Base-by-base conservation (phyloP, 2,888 invertebrate genomes). In the Lymantria monacha region DNA sequence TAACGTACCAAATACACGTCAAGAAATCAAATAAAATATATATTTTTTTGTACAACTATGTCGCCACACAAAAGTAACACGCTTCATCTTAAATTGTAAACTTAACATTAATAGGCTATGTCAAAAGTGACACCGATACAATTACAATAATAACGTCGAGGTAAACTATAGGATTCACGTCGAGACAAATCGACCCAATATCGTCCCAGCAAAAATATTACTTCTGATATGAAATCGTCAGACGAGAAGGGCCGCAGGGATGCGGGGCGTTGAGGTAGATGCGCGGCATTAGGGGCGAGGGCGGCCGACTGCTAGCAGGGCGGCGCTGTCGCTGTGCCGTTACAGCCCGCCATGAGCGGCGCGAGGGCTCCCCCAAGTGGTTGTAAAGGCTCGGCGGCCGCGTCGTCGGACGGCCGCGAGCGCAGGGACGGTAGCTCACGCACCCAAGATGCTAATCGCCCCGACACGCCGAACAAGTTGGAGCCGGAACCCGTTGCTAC, bases 81-180 rank as follows among this genome's bases (percentile, higher is more conserved):
- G 83, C 79, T 81, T 86, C 85, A 84, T 73, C 85, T 85, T 88
- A 89, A 61, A 80, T 65, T 65, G 72, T 86, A 86, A 80, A 85
- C 88, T 89, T 90, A 90, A 88, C 71, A 79, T 82, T 89, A 90
- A 86, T 90, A 90, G 90, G 89, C 90, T 88, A 82, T 85, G 90
- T 88, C 89, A 86, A 83, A 81, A 81, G 81, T 83, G 87, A 89
- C 88, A 85, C 76, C 74, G 76, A 83, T 66, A 87, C 79, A 83
- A 83, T 87, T 88, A 89, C 79, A n/a, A 77, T 81, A 85, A 80
- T 88, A 67, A 66, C 65, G 65, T 67, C 65, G 89, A 90, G 90
- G 90, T 89, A 90, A 87, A 85, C 85, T 85, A 87, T 84, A 89
- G 89, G 89, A 90, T 85, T 77, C 80, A 76, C 74, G 81, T 76